Evolutionary conservation across 2,797 vertebrate genomes (phyloP), one percentile per base, ranked within the genome.

Genomic region (Neosalanx taihuensis): DNA sequence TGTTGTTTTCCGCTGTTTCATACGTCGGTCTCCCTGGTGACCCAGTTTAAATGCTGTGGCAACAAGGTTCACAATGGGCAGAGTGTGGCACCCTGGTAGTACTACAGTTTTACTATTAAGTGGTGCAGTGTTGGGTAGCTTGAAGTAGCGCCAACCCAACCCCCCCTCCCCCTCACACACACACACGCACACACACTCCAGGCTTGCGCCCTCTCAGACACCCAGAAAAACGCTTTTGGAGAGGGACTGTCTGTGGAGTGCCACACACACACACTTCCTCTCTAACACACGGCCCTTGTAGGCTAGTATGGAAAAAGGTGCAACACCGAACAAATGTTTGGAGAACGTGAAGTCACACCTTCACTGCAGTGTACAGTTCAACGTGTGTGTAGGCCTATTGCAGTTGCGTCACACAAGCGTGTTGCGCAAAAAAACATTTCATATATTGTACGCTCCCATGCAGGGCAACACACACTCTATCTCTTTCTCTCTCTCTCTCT

Each of bases 11-110:
- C 84, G 83, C 83, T 77, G 76, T 86, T 90, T 90, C 80, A 85
- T 86, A 65, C 68, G 64, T 69, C 46, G 71, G 66, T 84, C 79
- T 88, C 86, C 83, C 85, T 6, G 73, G 79, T 90, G 91, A 91
- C 91, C 92, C 90, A 91, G 76, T 91, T 92, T 84, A 85, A 85
- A 73, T 6, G n/a, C 83, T 85, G 72, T 80, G 76, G 72, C 79
- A 79, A 67, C 26, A 6, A n/a, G 61, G 69, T 57, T n/a, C 69
- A 69, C 69, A 35, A 5, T 9, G 73, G 77, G 41, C 62, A 57
- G 84, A 74, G 80, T 72, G 59, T 72, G 57, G 64, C 37, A 20
- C 76, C 75, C 74, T 76, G 5, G 57, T 68, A 70, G 51, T 53
- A 9, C 30, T 63, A 26, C 64, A 51, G 41, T 74, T 63, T 71